phyloP scores from a whole-genome alignment of 2,797 vertebrate genomes.

The Tragopan temminckii region DNA sequence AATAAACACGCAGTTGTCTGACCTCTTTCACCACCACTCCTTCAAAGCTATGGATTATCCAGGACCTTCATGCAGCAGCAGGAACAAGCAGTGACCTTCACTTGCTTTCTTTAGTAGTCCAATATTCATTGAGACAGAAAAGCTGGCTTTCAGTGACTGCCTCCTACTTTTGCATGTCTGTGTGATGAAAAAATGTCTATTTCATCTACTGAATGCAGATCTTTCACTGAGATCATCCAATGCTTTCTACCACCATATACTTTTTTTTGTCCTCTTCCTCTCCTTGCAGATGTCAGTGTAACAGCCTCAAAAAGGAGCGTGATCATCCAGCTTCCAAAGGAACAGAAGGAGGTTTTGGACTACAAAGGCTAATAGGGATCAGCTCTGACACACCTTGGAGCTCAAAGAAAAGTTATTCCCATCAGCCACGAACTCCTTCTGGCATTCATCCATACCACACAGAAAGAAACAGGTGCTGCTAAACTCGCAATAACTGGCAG shows the following conservation, averaged over 20 bases:
- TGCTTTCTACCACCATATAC: neutral
- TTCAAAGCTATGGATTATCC: neutral
- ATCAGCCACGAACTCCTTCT: neutral
- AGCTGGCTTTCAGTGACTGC: neutral
- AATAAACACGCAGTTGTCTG: neutral
- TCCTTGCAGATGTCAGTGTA: accelerated
- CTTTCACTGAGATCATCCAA: neutral
- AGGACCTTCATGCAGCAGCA: neutral
- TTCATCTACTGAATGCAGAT: neutral
- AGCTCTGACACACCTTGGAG: neutral
- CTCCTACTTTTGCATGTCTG: neutral
- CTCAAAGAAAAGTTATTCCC: neutral
- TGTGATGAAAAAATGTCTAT: neutral
- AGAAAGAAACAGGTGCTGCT: neutral
- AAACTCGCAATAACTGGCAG: neutral
- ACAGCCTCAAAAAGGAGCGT: neutral
- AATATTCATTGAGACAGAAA: neutral
- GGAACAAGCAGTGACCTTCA: neutral
- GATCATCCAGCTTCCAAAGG: neutral
- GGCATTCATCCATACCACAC: neutral
- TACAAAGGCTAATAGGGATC: neutral
- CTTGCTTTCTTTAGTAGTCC: neutral
- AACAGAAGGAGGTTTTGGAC: neutral
- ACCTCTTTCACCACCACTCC: neutral
- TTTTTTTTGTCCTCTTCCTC: neutral